These are phyloP conservation scores for Liasis olivaceus DNA, from an alignment of 2,797 vertebrate species.

Conservation along the genomic window DNA sequence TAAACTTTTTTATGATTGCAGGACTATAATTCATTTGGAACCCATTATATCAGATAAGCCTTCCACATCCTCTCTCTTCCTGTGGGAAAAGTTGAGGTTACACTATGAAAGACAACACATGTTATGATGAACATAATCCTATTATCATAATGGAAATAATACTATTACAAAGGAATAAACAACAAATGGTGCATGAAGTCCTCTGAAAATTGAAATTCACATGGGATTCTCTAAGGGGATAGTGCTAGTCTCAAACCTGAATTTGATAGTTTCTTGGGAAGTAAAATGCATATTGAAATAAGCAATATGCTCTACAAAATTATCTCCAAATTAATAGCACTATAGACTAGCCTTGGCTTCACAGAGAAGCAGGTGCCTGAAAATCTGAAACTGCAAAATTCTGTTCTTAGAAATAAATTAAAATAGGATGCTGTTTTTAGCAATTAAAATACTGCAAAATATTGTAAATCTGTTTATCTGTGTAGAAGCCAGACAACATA, in stretches of 20 bases:
- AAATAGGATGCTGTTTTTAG: constrained; percentile 32
- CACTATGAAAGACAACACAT: constrained; percentile 41
- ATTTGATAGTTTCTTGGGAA: constrained; percentile 61
- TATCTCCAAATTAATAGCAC: constrained; percentile 35
- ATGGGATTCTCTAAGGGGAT: constrained; percentile 57
- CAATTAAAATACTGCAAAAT: constrained; percentile 19
- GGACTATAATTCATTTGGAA: constrained; percentile 9
- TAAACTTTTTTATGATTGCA: constrained; percentile 18
- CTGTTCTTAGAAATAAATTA: constrained; percentile 1
- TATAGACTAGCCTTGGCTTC: constrained; percentile 52
- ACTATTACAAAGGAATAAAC: constrained; percentile 60
- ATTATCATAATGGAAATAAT: constrained; percentile 63
- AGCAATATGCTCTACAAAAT: constrained; percentile 41
- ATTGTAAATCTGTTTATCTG: background rate
- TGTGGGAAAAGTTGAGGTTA: constrained; percentile 44
- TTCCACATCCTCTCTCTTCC: constrained; percentile 37
- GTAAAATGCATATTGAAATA: constrained; percentile 54
- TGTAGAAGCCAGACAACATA: background rate
- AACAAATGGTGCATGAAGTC: constrained; percentile 58
- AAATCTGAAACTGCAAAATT: constrained; percentile 34
- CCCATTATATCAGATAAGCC: constrained; percentile 28
- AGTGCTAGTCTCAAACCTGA: constrained; percentile 44
- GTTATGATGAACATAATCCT: constrained; percentile 55
- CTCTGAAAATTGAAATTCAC: constrained; percentile 69
- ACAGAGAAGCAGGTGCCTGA: constrained; percentile 39